Conservation (phyloP, 2,113 vertebrate species). For the Bombycilla garrulus region DNA sequence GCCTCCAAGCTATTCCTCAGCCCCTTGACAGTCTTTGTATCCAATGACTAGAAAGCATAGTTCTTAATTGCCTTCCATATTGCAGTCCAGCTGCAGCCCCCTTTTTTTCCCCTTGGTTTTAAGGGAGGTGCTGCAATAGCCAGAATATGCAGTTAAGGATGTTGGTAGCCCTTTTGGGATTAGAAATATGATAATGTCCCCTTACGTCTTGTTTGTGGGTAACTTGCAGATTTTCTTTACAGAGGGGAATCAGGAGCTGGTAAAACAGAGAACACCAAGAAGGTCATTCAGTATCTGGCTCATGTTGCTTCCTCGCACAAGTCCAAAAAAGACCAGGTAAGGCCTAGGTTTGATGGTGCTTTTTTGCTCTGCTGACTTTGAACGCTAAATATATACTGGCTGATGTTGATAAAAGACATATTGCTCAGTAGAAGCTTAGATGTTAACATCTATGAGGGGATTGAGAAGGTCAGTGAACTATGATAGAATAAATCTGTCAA, state of each 20-base stretch:
- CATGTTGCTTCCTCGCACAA: slow-evolving; percentile 97
- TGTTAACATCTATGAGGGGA: background rate
- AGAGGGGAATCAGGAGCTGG: slow-evolving; percentile 98
- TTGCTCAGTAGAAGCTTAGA: background rate
- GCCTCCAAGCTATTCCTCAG: background rate
- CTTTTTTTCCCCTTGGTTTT: background rate
- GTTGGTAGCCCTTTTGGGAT: background rate
- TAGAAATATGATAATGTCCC: background rate
- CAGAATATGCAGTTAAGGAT: background rate
- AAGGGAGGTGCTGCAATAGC: background rate
- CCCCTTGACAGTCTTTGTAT: background rate
- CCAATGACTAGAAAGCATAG: background rate
- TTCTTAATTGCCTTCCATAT: background rate
- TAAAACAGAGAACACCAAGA: slow-evolving; percentile 99
- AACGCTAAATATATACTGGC: background rate
- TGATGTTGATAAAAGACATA: background rate
- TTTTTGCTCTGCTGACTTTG: background rate
- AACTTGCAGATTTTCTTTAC: slow-evolving; percentile 43
- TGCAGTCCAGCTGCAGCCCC: background rate
- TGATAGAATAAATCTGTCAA: background rate
- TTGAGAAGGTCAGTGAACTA: background rate
- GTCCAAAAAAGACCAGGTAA: slow-evolving; percentile 97
- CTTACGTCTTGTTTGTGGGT: background rate
- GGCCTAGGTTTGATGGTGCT: background rate
- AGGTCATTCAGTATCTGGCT: slow-evolving; percentile 98